Evolutionary conservation across 2,113 vertebrate genomes (phyloP).

Genomic region (Oryzias melastigma): DNA sequence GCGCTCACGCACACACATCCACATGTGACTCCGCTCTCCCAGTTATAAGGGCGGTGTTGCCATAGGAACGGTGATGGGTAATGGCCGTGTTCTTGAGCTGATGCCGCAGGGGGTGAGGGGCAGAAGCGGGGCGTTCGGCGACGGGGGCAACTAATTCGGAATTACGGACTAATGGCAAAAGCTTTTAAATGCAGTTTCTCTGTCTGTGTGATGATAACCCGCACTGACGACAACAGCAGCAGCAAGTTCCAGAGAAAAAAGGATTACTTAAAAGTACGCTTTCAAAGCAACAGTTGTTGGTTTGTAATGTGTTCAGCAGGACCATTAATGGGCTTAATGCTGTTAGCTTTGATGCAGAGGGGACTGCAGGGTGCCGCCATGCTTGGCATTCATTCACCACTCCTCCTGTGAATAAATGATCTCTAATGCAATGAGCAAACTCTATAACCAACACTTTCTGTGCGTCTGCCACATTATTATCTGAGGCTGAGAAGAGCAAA

Average conservation of each 20-base stretch:
- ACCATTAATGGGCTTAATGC: conserved; percentile 27
- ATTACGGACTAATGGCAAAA: conserved; percentile 49
- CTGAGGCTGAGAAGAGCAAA: conserved; percentile 56
- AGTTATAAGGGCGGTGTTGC: conserved; percentile 73
- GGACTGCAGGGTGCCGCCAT: conserved; percentile 17
- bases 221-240: too few species aligned
- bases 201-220: conserved; percentile 2
- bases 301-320: conserved; percentile 11
- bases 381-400: neutral
- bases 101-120: conserved; percentile 66
- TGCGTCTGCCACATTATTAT: conserved; percentile 37
- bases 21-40: neutral
- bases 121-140: conserved; percentile 28
- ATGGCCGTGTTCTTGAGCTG: conserved; percentile 72
- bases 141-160: conserved; percentile 41
- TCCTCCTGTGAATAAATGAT: conserved; percentile 57
- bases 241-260: neutral
- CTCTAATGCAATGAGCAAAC: conserved; percentile 45
- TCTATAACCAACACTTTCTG: conserved; percentile 20
- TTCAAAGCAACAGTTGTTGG: conserved; percentile 17
- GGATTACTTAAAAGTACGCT: conserved; percentile 13
- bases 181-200: conserved; percentile 24
- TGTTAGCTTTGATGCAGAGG: conserved; percentile 27
- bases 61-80: conserved; percentile 77
- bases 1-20: conserved; percentile 4